Percentiles rank a stretch among this genome's conserved stretches.
These are phyloP conservation scores for Pilophorus perplexus DNA, from an alignment of 2,888 invertebrate species.

Conservation along the genomic window DNA sequence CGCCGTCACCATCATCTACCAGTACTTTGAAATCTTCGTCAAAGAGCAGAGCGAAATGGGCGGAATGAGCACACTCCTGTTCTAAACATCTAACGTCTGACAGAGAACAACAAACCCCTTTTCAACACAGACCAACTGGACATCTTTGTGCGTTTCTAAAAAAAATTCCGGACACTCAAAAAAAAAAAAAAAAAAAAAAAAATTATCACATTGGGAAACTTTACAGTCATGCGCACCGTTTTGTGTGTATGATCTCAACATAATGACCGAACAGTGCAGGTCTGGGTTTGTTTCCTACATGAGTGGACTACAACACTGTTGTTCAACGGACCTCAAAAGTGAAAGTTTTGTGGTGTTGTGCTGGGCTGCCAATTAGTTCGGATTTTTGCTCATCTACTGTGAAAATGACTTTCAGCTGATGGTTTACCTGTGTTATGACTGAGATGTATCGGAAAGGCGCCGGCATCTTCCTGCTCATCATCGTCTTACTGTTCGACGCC, in stretches of 20 bases:
- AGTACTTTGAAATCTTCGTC: constrained; percentile 99
- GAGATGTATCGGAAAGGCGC: constrained; percentile 99
- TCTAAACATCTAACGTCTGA: constrained; percentile 63
- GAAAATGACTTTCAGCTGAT: constrained; percentile 70
- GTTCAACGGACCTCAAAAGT: constrained; percentile 98
- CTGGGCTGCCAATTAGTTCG: background rate
- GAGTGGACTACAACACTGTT: too few relatives aligned
- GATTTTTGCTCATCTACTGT: background rate
- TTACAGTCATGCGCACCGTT: too few relatives aligned
- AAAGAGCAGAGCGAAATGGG: constrained; percentile 99
- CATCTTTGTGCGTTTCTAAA: background rate
- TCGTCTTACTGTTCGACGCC: constrained; percentile 97
- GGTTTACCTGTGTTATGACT: constrained; percentile 99
- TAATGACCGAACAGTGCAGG: too few relatives aligned
- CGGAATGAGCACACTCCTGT: constrained; percentile 95
- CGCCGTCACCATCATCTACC: constrained; percentile 99
- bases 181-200: too few relatives aligned
- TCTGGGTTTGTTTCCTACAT: too few relatives aligned
- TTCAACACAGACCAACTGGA: background rate
- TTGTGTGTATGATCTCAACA: too few relatives aligned
- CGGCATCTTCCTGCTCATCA: constrained; percentile 96
- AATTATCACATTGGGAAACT: too few relatives aligned
- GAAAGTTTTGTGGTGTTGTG: too few relatives aligned
- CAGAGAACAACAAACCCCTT: background rate
- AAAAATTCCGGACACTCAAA: too few relatives aligned